Evolutionary conservation across 2,888 invertebrate species (phyloP).

Genomic region (Gasteruption jaculator): DNA sequence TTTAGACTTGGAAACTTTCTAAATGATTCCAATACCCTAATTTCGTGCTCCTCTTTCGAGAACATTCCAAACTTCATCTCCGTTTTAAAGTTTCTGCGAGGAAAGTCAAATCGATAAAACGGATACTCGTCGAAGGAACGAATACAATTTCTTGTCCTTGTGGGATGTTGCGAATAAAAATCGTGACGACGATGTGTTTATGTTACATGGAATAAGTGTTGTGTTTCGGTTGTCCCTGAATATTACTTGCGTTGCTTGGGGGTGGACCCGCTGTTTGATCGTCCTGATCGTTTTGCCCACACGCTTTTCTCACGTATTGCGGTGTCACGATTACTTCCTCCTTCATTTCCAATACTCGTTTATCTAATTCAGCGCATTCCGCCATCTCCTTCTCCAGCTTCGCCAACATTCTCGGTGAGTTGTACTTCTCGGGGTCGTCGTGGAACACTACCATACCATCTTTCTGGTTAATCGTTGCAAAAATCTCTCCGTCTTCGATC

Average conservation of each 20-base stretch:
- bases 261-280: conserved; percentile 42
- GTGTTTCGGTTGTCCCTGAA: conserved; percentile 46
- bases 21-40: too few relatives aligned
- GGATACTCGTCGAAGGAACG: too few relatives aligned
- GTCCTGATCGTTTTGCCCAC: conserved; percentile 48
- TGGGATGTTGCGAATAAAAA: conserved; percentile 42
- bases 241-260: conserved; percentile 42
- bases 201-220: conserved; percentile 50
- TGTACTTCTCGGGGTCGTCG: conserved; percentile 93
- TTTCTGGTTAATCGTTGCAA: conserved; percentile 94
- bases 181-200: conserved; percentile 35
- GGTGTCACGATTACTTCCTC: conserved; percentile 92
- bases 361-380: conserved; percentile 81
- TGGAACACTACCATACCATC: conserved; percentile 97
- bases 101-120: too few relatives aligned
- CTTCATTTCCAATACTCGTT: conserved; percentile 87
- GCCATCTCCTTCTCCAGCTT: conserved; percentile 83
- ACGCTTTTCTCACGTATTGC: conserved; percentile 63
- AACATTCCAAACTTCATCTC: conserved; percentile 22
- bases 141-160: conserved; percentile 25
- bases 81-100: too few relatives aligned
- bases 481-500: conserved; percentile 97
- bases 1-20: too few relatives aligned
- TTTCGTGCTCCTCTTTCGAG: conserved; percentile 23
- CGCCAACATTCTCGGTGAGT: conserved; percentile 82